phyloP scores from a whole-genome alignment of 2,113 vertebrate genomes.

The Pycnonotus jocosus region DNA sequence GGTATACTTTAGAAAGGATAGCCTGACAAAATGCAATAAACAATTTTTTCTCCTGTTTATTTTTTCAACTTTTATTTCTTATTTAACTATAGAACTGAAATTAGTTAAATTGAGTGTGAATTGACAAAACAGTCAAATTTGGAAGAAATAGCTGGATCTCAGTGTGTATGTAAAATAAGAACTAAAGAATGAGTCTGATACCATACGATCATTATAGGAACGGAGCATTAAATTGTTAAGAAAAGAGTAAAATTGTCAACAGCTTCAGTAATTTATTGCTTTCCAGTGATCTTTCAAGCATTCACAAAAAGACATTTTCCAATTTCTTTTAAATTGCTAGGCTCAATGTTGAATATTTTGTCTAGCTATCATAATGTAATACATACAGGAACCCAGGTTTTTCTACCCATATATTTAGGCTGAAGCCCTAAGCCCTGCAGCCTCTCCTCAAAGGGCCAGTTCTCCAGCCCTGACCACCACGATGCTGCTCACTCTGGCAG shows the following conservation, averaged over 20 bases:
- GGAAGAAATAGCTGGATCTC: neutral
- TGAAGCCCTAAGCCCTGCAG: neutral
- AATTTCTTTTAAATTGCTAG: neutral
- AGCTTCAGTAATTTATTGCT: neutral
- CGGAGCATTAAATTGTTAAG: neutral
- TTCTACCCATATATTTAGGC: neutral
- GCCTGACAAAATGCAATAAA: neutral
- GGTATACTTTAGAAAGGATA: neutral
- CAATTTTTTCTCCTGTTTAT: neutral
- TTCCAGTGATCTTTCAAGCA: neutral
- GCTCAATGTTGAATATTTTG: neutral
- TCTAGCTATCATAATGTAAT: neutral
- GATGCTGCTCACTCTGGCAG: accelerated
- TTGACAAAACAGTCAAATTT: neutral
- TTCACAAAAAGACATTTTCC: neutral
- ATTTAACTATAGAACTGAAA: neutral
- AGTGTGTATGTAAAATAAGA: neutral
- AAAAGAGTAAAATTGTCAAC: neutral
- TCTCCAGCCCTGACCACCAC: neutral
- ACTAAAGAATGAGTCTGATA: neutral
- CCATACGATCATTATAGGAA: neutral
- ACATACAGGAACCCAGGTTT: neutral
- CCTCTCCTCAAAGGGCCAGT: neutral
- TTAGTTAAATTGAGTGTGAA: neutral
- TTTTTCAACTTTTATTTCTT: neutral